Conservation (phyloP, 2,888 invertebrate genomes). For the Callosobruchus maculatus region DNA sequence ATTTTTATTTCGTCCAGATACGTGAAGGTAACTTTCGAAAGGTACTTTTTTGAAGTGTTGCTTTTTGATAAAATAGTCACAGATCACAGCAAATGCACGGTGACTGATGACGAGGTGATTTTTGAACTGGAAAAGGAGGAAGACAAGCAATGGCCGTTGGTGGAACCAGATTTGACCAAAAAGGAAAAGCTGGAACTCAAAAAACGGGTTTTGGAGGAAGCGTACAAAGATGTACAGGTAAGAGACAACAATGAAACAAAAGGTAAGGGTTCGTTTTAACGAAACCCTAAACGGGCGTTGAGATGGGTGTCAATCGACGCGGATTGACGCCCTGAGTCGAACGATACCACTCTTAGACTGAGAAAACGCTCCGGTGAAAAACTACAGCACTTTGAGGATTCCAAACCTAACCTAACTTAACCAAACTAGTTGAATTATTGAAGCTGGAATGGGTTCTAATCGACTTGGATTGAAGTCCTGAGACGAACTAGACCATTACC, state of each 20-base stretch:
- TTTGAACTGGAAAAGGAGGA: slow-evolving; percentile 65
- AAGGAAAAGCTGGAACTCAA: slow-evolving; percentile 56
- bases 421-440: too few species aligned
- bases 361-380: too few species aligned
- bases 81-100: slow-evolving; percentile 60
- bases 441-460: too few species aligned
- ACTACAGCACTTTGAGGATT: too few species aligned
- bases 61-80: slow-evolving; percentile 61
- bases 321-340: too few species aligned
- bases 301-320: too few species aligned
- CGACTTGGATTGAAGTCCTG: too few species aligned
- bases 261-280: too few species aligned
- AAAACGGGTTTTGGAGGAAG: slow-evolving; percentile 55
- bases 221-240: slow-evolving; percentile 43
- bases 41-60: slow-evolving; percentile 73
- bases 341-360: too few species aligned
- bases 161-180: slow-evolving; percentile 58
- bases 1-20: slow-evolving; percentile 67
- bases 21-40: slow-evolving; percentile 68
- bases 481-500: too few species aligned
- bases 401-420: too few species aligned
- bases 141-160: slow-evolving; percentile 54
- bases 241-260: not conserved
- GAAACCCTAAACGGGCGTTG: too few species aligned
- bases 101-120: slow-evolving; percentile 57